A percentile compares a stretch with the other conserved stretches of the same genome.
Evolutionary conservation across 2,888 invertebrate genomes (phyloP).

Genomic region (Protonemura montana): DNA sequence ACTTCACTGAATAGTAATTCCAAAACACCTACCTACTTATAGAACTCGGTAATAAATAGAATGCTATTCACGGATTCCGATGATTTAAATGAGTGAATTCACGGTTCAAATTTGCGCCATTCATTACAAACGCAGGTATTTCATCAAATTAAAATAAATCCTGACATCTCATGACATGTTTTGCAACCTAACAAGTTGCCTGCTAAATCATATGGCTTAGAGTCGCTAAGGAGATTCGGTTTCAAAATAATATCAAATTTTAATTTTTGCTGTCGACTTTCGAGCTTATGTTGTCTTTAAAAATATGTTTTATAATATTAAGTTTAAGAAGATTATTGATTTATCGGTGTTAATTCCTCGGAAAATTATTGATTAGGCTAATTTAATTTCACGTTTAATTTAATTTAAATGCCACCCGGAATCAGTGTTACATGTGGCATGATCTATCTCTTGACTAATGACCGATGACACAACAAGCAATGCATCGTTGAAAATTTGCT

Average conservation of each 20-base stretch:
- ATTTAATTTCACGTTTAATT: not conserved
- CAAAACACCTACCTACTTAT: not conserved
- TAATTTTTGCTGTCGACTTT: not conserved
- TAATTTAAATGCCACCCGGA: not conserved
- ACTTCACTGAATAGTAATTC: not conserved
- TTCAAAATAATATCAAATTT: not conserved
- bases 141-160: constrained; percentile 7
- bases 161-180: not conserved
- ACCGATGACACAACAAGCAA: too few species aligned
- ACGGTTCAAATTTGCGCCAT: not conserved
- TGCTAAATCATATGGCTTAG: not conserved
- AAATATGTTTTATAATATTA: not conserved
- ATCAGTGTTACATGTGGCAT: not conserved
- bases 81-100: constrained; percentile 4
- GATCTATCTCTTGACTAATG: not conserved
- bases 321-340: not conserved
- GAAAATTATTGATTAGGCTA: not conserved
- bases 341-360: not conserved
- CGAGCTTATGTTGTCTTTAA: not conserved
- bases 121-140: not conserved
- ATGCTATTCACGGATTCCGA: not conserved
- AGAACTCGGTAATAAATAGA: not conserved
- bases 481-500: not conserved
- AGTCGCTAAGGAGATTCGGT: not conserved
- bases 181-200: not conserved